phyloP scores from a whole-genome alignment of 1,140 invertebrate genomes.

The Polypedilum vanderplanki region DNA sequence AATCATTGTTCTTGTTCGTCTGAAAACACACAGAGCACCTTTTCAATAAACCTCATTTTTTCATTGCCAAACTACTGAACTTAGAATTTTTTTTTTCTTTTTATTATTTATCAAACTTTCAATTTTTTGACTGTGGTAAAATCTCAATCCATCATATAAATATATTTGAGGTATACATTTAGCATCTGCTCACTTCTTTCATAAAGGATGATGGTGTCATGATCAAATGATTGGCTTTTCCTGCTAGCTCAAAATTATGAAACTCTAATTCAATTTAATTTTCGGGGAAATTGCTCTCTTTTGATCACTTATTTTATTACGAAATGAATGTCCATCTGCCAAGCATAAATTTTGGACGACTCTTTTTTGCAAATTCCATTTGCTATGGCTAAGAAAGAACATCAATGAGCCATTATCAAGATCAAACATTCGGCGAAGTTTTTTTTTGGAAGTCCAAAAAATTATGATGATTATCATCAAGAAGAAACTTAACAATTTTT shows the following conservation, averaged over 20 bases:
- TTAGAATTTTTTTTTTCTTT: no score
- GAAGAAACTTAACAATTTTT: no score
- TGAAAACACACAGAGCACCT: neutral
- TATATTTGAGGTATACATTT: neutral
- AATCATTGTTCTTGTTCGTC: neutral
- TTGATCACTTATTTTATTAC: neutral
- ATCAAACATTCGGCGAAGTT: neutral
- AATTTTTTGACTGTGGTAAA: neutral
- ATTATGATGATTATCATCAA: constrained; percentile 3
- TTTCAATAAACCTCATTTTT: neutral
- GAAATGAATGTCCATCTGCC: constrained; percentile 21
- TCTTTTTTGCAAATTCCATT: neutral
- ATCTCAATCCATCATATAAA: neutral
- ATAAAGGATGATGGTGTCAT: constrained; percentile 9
- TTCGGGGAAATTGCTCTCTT: neutral
- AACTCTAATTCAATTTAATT: neutral
- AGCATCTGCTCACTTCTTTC: neutral
- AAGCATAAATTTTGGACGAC: neutral
- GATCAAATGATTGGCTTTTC: constrained; percentile 24
- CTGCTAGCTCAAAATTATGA: neutral
- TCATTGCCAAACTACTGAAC: neutral
- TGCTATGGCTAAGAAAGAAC: neutral
- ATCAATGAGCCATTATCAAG: neutral
- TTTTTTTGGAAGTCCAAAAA: neutral
- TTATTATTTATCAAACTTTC: no score